Conservation (phyloP, 2,888 invertebrate genomes). For the Disparrhopalites patrizii region DNA sequence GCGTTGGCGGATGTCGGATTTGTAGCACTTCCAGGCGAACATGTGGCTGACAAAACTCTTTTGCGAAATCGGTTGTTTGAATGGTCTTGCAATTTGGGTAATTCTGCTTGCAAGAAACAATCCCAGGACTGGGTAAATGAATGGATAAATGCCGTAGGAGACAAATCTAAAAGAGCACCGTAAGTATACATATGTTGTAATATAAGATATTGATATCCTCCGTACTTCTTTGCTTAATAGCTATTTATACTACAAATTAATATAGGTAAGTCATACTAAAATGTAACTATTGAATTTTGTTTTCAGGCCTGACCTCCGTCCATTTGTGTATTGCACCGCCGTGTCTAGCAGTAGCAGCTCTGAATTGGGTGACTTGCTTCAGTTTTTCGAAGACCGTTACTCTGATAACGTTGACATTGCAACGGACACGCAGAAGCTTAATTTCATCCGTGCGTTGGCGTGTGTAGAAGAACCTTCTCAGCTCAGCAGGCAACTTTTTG, state of each 20-base stretch:
- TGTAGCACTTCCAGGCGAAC: constrained; percentile 20
- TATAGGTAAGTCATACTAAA: too few relatives aligned
- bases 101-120: constrained; percentile 30
- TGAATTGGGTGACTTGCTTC: constrained; percentile 24
- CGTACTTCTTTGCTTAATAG: too few relatives aligned
- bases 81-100: constrained; percentile 40
- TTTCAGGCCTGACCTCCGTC: constrained; percentile 43
- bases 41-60: constrained; percentile 29
- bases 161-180: neutral
- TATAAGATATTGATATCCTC: too few relatives aligned
- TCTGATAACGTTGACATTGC: neutral
- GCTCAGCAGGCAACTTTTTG: constrained; percentile 28
- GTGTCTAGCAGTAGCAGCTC: constrained; percentile 37
- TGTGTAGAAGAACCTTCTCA: constrained; percentile 35
- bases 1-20: constrained; percentile 31
- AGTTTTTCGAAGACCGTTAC: constrained; percentile 37
- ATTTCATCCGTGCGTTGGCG: constrained; percentile 35
- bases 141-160: constrained; percentile 31
- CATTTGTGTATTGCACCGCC: constrained; percentile 40
- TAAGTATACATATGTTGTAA: constrained; percentile 16
- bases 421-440: constrained; percentile 20
- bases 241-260: too few relatives aligned
- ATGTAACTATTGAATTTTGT: too few relatives aligned
- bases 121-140: constrained; percentile 26
- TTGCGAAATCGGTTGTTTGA: constrained; percentile 39